Base-by-base conservation (phyloP, 1,140 invertebrate species). In the Archivesica marissinica region DNA sequence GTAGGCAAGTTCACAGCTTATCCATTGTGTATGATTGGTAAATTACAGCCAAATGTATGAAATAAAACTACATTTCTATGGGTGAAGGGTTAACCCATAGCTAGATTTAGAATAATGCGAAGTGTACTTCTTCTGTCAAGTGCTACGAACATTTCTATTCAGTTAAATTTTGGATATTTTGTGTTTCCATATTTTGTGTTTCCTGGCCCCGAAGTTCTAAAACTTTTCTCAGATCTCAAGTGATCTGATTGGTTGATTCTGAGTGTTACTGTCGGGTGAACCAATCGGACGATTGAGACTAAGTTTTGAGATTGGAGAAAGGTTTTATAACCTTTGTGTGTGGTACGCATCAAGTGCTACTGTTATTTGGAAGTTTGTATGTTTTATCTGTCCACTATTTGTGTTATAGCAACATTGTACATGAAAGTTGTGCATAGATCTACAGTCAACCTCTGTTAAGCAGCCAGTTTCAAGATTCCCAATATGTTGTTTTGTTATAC, bases 361-460 rank as follows among this genome's bases (percentile, higher is more conserved):
- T 7, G 9, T 64, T 35, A 20, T 33, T 35, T 64, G 33, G 30
- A 64, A 64, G 59, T 64, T 64, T 64, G 59, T 17, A 64, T 64
- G 38, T 64, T 64, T 64, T 64, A 64, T 64, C 1, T 0, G 20
- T 25, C 25, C 33, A 59, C 59, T 64, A 35, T 64, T 35, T 64
- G 38, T 35, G 17, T 11, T 59, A 64, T 35, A 64, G 13, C 17
- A 11, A 64, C 23, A 20, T 17, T 64, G 59, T 64, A 64, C 59
- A 64, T 64, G 17, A 52, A 33, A 17, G 7, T 35, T 7, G n/a
- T 64, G 59, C 38, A 35, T 64, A 64, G 59, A 33, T 64, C 38
- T 64, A 33, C 38, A 17, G 11, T 35, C 9, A 13, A 64, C 9
- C 13, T n/a, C n/a, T n/a, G n/a, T n/a, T n/a, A n/a, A n/a, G n/a